Base-by-base conservation (phyloP, 1,140 invertebrate species). In the Sitobion miscanthi region DNA sequence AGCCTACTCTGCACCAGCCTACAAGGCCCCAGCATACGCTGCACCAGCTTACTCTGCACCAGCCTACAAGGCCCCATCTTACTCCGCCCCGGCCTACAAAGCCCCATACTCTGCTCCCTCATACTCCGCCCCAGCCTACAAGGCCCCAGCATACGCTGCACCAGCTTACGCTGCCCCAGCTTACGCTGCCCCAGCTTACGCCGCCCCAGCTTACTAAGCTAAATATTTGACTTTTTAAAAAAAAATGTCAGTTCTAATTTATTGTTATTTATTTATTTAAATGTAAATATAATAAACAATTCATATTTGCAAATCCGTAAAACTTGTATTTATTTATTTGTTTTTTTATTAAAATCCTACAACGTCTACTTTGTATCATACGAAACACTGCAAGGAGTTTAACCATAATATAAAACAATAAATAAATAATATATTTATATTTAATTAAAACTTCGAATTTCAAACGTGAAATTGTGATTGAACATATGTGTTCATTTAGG, bases 71-170 rank as follows among this genome's bases (percentile, higher is more conserved):
- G 94, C 95, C 21, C 94, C 94, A 35, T 85, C 94, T 23, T 94
- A 94, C 93, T 88, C 94, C 30, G 94, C 94, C 23, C 94, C 95
- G 7, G 94, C 94, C 45, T 94, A 94, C 94, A 93, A 93, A n/a
- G 52, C 90, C 77, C 69, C 92, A 30, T 90, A 91, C 90, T 47
- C 93, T 45, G 93, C 93, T 6, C 94, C 94, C 45, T 57, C 94
- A 42, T 94, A 94, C 93, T 14, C 93, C 14, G 88, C 93, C 52
- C 94, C 93, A 47, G 89, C 92, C 25, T 93, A 93, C 93, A 57
- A 42, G 42, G 42, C 42, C 42, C 94, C 94, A 90, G 89, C 94
- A 42, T 94, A 94, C 91, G 11, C 94, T 86, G 82, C 62, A 42
- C 42, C 42, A 38, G 38, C 94, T 77, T 93, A 93, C 93, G 90